These are phyloP conservation scores for Rhopalosiphum nymphaeae DNA, from an alignment of 2,888 invertebrate species.

Conservation along the genomic window DNA sequence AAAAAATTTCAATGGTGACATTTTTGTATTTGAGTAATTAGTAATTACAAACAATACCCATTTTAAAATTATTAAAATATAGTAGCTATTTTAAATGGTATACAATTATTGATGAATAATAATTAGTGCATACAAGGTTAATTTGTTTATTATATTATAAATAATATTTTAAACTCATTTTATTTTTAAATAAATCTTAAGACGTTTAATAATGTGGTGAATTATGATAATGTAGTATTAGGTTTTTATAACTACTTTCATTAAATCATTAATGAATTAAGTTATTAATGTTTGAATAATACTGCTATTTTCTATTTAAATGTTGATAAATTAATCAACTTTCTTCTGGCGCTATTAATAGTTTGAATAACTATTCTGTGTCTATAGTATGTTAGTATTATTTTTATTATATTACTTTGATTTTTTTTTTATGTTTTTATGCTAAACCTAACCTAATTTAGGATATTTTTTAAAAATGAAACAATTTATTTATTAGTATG, in stretches of 20 bases:
- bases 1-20: not conserved
- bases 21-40: not conserved
- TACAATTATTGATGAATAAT: not conserved
- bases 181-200: not conserved
- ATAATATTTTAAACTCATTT: not conserved
- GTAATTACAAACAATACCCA: not conserved
- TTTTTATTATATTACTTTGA: not conserved
- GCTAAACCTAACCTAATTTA: not conserved
- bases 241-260: not conserved
- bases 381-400: not conserved
- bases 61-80: not conserved
- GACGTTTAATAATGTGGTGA: not conserved
- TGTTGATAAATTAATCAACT: not conserved
- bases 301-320: not conserved
- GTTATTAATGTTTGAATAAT: not conserved
- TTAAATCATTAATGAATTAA: not conserved
- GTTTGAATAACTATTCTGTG: not conserved
- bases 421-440: not conserved
- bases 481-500: not conserved
- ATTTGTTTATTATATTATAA: not conserved
- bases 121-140: not conserved
- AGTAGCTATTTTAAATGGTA: not conserved
- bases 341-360: not conserved
- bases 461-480: not conserved
- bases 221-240: not conserved